Evolutionary conservation across 2,888 invertebrate genomes (phyloP).

Genomic region (Agonopterix heracliana): DNA sequence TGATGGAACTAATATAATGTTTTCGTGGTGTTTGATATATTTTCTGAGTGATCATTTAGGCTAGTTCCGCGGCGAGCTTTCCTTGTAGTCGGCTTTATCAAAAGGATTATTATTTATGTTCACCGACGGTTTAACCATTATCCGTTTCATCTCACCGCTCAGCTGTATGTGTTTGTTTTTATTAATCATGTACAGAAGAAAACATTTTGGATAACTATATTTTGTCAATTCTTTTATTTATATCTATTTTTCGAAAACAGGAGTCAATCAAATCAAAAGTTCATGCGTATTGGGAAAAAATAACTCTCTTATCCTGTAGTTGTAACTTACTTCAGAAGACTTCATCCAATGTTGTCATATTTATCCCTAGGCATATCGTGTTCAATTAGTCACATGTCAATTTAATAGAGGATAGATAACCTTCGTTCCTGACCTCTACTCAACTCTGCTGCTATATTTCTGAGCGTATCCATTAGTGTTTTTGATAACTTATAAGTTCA

Average conservation of each 20-base stretch:
- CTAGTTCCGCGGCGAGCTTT: conserved; percentile 35
- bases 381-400: conserved; percentile 7
- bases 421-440: conserved; percentile 4
- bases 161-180: conserved; percentile 15
- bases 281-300: too few relatives aligned
- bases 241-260: too few relatives aligned
- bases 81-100: conserved; percentile 50
- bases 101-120: conserved; percentile 55
- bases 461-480: conserved; percentile 6
- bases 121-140: conserved; percentile 38
- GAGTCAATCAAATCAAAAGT: too few relatives aligned
- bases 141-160: conserved; percentile 42
- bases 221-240: not conserved
- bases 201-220: not conserved
- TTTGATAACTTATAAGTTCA: conserved; percentile 1
- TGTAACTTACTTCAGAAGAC: not conserved
- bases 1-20: conserved; percentile 12
- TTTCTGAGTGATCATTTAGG: conserved; percentile 42
- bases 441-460: not conserved
- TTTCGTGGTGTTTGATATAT: conserved; percentile 31
- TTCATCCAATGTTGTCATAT: not conserved
- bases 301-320: too few relatives aligned
- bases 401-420: conserved; percentile 9
- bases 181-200: not conserved
- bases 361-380: not conserved